Percentiles rank a stretch among this genome's conserved stretches.
Evolutionary conservation across 2,888 invertebrate genomes (phyloP).

Genomic region (Drosophila setosimentum): DNA sequence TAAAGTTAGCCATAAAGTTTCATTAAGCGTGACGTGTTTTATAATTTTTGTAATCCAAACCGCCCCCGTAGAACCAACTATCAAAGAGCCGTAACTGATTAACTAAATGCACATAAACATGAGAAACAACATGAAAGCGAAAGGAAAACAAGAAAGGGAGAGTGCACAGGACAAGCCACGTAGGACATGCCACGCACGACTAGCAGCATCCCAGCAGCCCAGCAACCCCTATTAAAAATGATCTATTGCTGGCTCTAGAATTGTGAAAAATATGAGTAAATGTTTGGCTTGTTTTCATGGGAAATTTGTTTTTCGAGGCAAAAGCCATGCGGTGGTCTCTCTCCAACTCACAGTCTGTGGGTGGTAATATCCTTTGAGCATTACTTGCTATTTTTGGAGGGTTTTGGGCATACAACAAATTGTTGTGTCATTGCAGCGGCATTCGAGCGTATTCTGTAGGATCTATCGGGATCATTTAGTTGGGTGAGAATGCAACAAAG

Average conservation of each 20-base stretch:
- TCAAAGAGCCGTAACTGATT: slow-evolving; percentile 71
- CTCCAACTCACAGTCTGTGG: slow-evolving; percentile 45
- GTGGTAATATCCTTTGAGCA: slow-evolving; percentile 51
- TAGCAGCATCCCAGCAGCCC: slow-evolving; percentile 61
- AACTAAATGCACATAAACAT: slow-evolving; percentile 76
- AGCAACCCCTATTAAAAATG: slow-evolving; percentile 59
- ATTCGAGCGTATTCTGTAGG: slow-evolving; percentile 49
- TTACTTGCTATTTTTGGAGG: slow-evolving; percentile 52
- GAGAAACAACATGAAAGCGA: slow-evolving; percentile 45
- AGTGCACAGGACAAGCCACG: slow-evolving; percentile 10
- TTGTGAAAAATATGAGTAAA: slow-evolving; percentile 50
- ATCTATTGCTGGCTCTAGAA: slow-evolving; percentile 42
- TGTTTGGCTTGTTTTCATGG: slow-evolving; percentile 60
- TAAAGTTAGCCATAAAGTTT: slow-evolving; percentile 76
- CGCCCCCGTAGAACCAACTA: slow-evolving; percentile 40
- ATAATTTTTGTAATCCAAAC: slow-evolving; percentile 55
- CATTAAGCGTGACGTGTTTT: slow-evolving; percentile 79
- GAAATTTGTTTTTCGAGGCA: slow-evolving; percentile 45
- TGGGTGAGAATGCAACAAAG: slow-evolving; percentile 56
- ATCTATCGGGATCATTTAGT: slow-evolving; percentile 56
- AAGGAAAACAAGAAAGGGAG: slow-evolving; percentile 10
- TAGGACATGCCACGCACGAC: slow-evolving; percentile 34
- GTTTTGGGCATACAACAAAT: slow-evolving; percentile 24
- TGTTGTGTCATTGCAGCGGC: slow-evolving; percentile 60
- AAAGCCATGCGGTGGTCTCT: slow-evolving; percentile 30